phyloP scores from a whole-genome alignment of 1,140 invertebrate species.

The Psix sp. region DNA sequence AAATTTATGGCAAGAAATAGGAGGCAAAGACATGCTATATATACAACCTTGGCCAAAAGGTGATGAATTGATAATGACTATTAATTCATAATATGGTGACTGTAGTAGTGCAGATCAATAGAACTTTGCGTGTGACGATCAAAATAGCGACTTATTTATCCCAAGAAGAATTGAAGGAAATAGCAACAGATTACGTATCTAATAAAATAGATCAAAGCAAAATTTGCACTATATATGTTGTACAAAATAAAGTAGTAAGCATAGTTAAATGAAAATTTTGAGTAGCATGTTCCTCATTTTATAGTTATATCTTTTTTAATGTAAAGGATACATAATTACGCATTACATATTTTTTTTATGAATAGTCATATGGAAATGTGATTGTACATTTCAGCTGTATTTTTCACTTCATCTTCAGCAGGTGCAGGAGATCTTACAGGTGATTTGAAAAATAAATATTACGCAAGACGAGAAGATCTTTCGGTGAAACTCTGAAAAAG shows the following conservation, averaged over 20 bases:
- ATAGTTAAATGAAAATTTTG: conserved; percentile 28
- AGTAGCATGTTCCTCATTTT: conserved; percentile 9
- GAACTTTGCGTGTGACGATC: conserved; percentile 28
- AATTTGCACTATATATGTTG: conserved; percentile 34
- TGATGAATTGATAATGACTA: conserved; percentile 26
- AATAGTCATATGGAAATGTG: too few relatives aligned
- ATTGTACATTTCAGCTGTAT: too few relatives aligned
- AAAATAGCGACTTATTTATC: conserved; percentile 22
- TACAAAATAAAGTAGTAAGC: conserved; percentile 34
- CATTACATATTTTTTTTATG: too few relatives aligned
- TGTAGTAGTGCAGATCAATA: conserved; percentile 40
- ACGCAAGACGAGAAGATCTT: too few relatives aligned
- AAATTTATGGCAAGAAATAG: conserved; percentile 28
- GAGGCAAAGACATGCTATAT: too few relatives aligned
- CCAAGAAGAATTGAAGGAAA: conserved; percentile 42
- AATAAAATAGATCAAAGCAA: conserved; percentile 32
- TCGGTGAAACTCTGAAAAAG: too few relatives aligned
- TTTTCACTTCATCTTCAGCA: too few relatives aligned
- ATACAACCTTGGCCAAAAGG: conserved; percentile 28
- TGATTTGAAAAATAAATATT: too few relatives aligned
- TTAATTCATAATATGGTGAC: conserved; percentile 24
- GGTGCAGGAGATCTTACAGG: too few relatives aligned
- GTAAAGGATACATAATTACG: neutral
- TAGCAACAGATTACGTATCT: conserved; percentile 25
- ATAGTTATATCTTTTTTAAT: conserved; percentile 7